Evolutionary conservation across 2,797 vertebrate species (phyloP).

Genomic region (Acanthopagrus latus): DNA sequence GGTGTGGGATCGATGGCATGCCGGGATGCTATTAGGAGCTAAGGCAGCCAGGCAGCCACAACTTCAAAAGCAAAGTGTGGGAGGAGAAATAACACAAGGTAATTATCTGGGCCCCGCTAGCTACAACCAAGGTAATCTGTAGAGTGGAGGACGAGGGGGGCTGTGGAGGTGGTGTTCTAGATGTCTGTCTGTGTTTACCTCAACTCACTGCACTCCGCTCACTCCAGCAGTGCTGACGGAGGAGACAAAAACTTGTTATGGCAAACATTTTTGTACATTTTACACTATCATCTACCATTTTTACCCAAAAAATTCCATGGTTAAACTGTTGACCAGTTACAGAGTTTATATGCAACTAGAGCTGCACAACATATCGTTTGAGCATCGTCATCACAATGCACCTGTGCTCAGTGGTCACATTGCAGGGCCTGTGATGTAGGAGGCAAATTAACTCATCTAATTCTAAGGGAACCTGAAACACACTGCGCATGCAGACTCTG

Average conservation of each 20-base stretch:
- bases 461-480: too few relatives aligned
- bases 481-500: too few relatives aligned
- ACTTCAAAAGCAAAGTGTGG: constrained; percentile 80
- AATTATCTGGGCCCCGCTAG: constrained; percentile 75
- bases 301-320: not conserved
- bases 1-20: constrained; percentile 70
- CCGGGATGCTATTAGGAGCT: constrained; percentile 70
- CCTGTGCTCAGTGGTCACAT: too few relatives aligned
- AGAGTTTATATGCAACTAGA: too few relatives aligned
- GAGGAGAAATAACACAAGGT: constrained; percentile 78
- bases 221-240: constrained; percentile 31
- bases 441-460: too few relatives aligned
- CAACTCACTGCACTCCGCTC: constrained; percentile 56
- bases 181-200: constrained; percentile 69
- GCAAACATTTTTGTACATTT: constrained; percentile 8
- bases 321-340: constrained; percentile 2
- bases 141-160: constrained; percentile 47
- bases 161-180: constrained; percentile 57
- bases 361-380: too few relatives aligned
- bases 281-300: not conserved
- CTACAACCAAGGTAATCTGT: constrained; percentile 69
- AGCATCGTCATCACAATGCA: too few relatives aligned
- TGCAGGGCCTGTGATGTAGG: too few relatives aligned
- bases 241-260: constrained; percentile 31
- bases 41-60: constrained; percentile 55